Conservation (phyloP, 2,888 invertebrate species). For the Stenurella melanura region DNA sequence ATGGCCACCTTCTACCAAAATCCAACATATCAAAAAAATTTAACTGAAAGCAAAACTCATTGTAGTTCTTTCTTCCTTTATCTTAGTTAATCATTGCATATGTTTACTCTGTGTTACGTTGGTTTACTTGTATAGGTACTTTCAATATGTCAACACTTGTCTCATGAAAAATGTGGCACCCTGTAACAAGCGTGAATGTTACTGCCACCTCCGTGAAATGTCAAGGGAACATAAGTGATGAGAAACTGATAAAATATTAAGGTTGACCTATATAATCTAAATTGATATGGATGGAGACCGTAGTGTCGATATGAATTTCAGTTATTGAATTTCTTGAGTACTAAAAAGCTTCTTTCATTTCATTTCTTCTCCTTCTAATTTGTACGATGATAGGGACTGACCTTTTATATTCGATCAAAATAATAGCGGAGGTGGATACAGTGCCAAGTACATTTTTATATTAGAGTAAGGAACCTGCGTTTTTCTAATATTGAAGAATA, state of each 20-base stretch:
- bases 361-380: neutral
- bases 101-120: no score
- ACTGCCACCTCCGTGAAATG: neutral
- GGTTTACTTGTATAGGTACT: no score
- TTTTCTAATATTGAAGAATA: no score
- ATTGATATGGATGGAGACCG: neutral
- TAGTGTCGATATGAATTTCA: neutral
- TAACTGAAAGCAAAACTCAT: no score
- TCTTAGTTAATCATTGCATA: no score
- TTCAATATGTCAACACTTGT: no score
- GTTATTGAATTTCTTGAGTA: neutral
- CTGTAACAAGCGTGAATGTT: neutral
- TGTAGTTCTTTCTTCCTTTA: no score
- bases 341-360: neutral
- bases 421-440: neutral
- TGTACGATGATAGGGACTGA: neutral
- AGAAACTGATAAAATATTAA: conserved; percentile 7
- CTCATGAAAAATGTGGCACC: neutral
- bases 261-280: neutral
- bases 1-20: no score
- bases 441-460: no score
- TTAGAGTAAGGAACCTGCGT: no score
- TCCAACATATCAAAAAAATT: no score
- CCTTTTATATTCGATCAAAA: neutral
- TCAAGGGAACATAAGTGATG: neutral